Percentiles rank a stretch among this genome's conserved stretches.
Evolutionary conservation across 2,888 invertebrate genomes (phyloP).

Genomic region (Anodontia alba): DNA sequence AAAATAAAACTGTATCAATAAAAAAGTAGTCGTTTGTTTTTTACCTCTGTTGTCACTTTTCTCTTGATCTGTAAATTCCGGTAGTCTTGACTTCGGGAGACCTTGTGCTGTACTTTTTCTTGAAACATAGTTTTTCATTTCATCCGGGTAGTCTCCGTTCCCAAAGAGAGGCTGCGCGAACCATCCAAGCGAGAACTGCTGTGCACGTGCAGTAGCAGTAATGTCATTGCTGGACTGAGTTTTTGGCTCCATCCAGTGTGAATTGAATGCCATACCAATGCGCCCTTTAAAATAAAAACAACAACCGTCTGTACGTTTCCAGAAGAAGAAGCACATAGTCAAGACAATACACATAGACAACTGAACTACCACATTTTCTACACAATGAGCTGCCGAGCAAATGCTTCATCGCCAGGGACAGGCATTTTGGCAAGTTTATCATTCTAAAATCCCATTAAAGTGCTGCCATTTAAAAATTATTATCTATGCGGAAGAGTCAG

Average conservation of each 20-base stretch:
- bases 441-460: too few species aligned
- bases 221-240: conserved; percentile 50
- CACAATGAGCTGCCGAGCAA: too few species aligned
- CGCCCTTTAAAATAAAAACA: conserved; percentile 54
- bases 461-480: too few species aligned
- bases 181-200: conserved; percentile 77
- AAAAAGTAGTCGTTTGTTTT: too few species aligned
- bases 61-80: conserved; percentile 59
- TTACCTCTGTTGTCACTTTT: conserved; percentile 61
- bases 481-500: too few species aligned
- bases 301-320: too few species aligned
- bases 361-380: too few species aligned
- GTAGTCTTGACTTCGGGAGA: conserved; percentile 57
- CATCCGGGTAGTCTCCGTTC: conserved; percentile 86
- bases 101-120: conserved; percentile 46
- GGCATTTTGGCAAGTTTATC: too few species aligned
- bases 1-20: too few species aligned
- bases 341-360: too few species aligned
- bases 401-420: too few species aligned
- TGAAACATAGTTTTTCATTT: conserved; percentile 68
- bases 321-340: too few species aligned
- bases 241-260: conserved; percentile 64
- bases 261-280: conserved; percentile 72
- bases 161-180: conserved; percentile 80
- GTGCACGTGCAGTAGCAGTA: conserved; percentile 61